Base-by-base conservation (phyloP, 2,797 vertebrate genomes). In the Apogon hyalosoma region DNA sequence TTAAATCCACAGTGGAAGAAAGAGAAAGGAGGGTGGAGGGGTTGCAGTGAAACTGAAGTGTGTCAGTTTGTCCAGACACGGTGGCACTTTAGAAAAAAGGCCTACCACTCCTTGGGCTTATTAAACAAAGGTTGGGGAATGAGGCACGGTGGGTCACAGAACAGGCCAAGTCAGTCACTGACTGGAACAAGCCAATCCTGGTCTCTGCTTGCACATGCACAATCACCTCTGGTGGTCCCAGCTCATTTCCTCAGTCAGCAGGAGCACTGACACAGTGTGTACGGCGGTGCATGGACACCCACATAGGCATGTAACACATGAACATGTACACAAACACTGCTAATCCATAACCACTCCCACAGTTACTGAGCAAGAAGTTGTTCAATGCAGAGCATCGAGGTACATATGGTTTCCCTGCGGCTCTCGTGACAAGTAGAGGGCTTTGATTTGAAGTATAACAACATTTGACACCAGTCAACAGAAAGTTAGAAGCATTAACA, bases 1-100 rank as follows among this genome's bases (percentile, higher is more conserved):
- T 94, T 95, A 94, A 94, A 93, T 93, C 90, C 90, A 90, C 85
- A 75, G 85, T 90, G 88, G 91, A 88, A 91, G 90, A 93, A 91
- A 87, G 85, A 85, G 87, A 90, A 88, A 86, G 86, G 84, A 80
- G 80, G 80, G 75, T 77, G 79, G 84, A 83, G 79, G 88, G 89
- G 82, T 76, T 79, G 85, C 85, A 83, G 82, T 88, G 88, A 93
- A 91, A 90, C 86, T 92, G 89, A 93, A 93, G 91, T 92, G 93
- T 94, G 91, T 94, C 92, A 92, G 88, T 91, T 93, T 86, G 87
- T 88, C 93, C 89, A 92, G 92, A 93, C 92, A 88, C 72, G 80
- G 92, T 92, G 88, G 91, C 88, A 93, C 91, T 93, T 90, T 84
- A 90, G 80, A 63, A 78, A 83, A 80, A 87, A 82, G 79, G 69